Evolutionary conservation across 2,797 vertebrate species (phyloP), one percentile per base, ranked within the genome.

Genomic region (Lepilemur ruficaudatus): DNA sequence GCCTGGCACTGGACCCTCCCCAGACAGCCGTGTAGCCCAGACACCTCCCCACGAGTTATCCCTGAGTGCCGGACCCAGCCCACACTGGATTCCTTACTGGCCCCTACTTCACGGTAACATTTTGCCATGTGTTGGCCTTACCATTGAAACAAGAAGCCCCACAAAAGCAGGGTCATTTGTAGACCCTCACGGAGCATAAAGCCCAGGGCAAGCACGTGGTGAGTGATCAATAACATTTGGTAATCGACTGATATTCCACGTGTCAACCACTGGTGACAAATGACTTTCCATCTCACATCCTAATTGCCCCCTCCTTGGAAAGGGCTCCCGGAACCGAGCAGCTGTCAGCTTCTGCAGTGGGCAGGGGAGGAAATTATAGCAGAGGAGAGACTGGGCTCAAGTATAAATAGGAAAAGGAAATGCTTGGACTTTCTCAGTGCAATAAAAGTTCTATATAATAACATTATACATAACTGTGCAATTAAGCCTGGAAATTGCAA

Each of bases 401-500:
- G 48, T 89, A 93, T 97, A 97, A 96, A 67, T 98, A 97, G 95
- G 95, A 93, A 93, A 95, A 84, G 55, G 75, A 98, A 96, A 73
- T 61, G 92, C 92, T 97, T 96, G 4, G 32, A 89, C 95, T 96
- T 95, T 88, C 96, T 93, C 35, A 1, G 46, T 46, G 61, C 17
- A 82, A 72, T 95, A 94, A 97, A 98, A 97, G 91, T 97, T 76
- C 96, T 94, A 41, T 97, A 95, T 98, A 97, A 84, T 97, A 95
- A 93, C 95, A 67, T 97, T 94, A 95, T 18, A 6, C 52, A 84
- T 65, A 93, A 96, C 48, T 91, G 75, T 43, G 38, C 95, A 97
- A 97, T 96, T 97, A 97, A 72, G 94, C 95, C 92, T 76, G 91
- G 82, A 97, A 98, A 98, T 96, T 97, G 93, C 90, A 94, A 59